Evolutionary conservation across 2,113 vertebrate species (phyloP).

Genomic region (Thunnus thynnus): DNA sequence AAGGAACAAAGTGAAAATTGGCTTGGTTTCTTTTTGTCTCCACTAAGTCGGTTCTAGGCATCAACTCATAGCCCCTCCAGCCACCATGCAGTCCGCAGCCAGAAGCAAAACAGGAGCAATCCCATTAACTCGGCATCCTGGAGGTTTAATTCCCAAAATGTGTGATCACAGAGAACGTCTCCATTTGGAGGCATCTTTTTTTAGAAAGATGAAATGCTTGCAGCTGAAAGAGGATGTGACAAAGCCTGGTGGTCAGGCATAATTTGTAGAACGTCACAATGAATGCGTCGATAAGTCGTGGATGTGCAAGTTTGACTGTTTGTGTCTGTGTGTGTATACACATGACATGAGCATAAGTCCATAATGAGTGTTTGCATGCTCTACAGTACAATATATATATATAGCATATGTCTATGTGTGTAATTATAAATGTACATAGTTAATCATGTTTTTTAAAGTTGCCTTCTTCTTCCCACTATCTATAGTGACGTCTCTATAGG

Average conservation of each 20-base stretch:
- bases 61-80: constrained; percentile 58
- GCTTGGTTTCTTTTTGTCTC: constrained; percentile 69
- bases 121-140: constrained; percentile 77
- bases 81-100: constrained; percentile 51
- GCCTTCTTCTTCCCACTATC: constrained; percentile 46
- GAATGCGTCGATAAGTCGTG: constrained; percentile 35
- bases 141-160: constrained; percentile 69
- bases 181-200: constrained; percentile 68
- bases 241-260: constrained; percentile 58
- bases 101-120: constrained; percentile 75
- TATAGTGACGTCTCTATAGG: constrained; percentile 54
- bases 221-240: constrained; percentile 37
- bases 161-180: constrained; percentile 66
- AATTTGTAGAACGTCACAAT: constrained; percentile 47
- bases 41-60: constrained; percentile 68
- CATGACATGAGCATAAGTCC: neutral
- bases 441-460: constrained; percentile 32
- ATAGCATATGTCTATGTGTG: neutral
- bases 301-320: constrained; percentile 10
- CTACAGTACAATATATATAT: neutral
- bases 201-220: constrained; percentile 58
- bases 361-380: neutral
- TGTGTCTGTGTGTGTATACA: neutral
- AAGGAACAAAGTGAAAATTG: constrained; percentile 81
- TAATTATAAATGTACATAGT: constrained; percentile 45